Evolutionary conservation across 1,140 invertebrate species (phyloP).

Genomic region (Holotrichia oblita): DNA sequence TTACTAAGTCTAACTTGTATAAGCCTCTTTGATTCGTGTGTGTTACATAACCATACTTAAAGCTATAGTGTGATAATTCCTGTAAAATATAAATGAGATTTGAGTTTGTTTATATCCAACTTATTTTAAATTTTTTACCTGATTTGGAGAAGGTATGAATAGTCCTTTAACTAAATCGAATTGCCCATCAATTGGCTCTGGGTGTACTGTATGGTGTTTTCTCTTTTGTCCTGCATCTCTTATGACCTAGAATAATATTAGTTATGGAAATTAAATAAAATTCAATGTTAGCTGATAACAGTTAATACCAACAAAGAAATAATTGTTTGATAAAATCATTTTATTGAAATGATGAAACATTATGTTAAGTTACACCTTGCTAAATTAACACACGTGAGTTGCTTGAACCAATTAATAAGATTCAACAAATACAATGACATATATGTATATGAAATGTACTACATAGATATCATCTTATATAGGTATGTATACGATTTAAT

Average conservation of each 20-base stretch:
- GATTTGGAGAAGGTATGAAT: constrained; percentile 70
- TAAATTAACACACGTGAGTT: too few relatives aligned
- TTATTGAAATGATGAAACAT: too few relatives aligned
- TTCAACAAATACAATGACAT: too few relatives aligned
- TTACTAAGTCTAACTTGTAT: constrained; percentile 80
- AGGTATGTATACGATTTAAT: too few relatives aligned
- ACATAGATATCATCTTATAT: too few relatives aligned
- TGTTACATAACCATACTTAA: constrained; percentile 81
- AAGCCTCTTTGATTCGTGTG: constrained; percentile 79
- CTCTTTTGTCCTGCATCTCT: constrained; percentile 78
- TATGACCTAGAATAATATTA: constrained; percentile 66
- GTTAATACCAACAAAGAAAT: too few relatives aligned
- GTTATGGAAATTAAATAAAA: too few relatives aligned
- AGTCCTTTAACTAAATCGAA: constrained; percentile 80
- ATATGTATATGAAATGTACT: too few relatives aligned
- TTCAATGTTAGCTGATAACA: too few relatives aligned
- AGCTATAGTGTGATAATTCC: constrained; percentile 71
- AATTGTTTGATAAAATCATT: too few relatives aligned
- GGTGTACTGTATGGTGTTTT: constrained; percentile 82
- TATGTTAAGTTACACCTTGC: too few relatives aligned
- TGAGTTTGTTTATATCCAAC: not conserved
- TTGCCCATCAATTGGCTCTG: constrained; percentile 81
- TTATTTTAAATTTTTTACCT: constrained; percentile 43
- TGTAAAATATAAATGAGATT: constrained; percentile 54
- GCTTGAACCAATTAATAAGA: too few relatives aligned